A percentile compares a stretch with the other conserved stretches of the same genome.
phyloP scores from a whole-genome alignment of 2,888 invertebrate species.

The Lepetodrilus schrolli region DNA sequence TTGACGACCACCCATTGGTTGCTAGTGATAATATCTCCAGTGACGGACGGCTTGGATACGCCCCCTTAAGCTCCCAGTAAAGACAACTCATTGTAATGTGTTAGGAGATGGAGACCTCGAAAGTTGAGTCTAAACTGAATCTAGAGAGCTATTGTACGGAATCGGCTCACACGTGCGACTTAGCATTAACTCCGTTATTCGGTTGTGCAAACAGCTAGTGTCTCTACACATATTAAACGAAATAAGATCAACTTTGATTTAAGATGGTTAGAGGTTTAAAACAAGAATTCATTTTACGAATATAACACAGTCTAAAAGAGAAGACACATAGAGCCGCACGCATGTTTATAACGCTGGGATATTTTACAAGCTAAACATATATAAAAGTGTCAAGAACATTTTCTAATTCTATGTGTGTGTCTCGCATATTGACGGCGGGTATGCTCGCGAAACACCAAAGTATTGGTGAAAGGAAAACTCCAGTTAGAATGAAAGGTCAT shows the following conservation, averaged over 20 bases:
- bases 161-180: background rate
- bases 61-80: background rate
- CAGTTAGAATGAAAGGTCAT: too few species aligned
- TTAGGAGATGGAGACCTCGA: background rate
- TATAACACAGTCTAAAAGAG: constrained; percentile 8
- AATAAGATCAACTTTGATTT: constrained; percentile 34
- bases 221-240: constrained; percentile 30
- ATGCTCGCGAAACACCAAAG: too few species aligned
- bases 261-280: constrained; percentile 32
- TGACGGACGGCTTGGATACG: background rate
- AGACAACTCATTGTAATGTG: constrained; percentile 7
- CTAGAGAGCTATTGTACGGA: background rate
- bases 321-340: too few species aligned
- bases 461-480: too few species aligned
- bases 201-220: constrained; percentile 26
- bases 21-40: background rate
- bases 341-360: too few species aligned
- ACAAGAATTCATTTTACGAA: constrained; percentile 29
- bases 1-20: background rate
- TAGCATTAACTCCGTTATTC: constrained; percentile 15
- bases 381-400: too few species aligned
- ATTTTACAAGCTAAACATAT: too few species aligned
- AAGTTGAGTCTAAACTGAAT: constrained; percentile 2
- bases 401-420: too few species aligned
- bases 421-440: too few species aligned